phyloP scores from a whole-genome alignment of 2,888 invertebrate species.

The Syrista parreyssii region DNA sequence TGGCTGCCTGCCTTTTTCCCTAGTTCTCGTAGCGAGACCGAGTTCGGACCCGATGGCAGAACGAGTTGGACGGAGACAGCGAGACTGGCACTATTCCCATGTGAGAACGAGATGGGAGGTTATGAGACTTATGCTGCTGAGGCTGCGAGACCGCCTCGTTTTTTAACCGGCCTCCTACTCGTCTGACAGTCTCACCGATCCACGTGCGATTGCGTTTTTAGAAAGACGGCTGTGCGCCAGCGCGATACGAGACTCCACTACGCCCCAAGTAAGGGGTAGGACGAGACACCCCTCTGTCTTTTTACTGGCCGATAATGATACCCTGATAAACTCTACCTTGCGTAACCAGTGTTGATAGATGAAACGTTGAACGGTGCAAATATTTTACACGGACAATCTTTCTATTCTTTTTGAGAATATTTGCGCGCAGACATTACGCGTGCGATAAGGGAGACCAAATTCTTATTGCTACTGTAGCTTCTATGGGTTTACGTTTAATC shows the following conservation, averaged over 20 bases:
- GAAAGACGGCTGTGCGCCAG: constrained; percentile 2
- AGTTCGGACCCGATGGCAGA: constrained; percentile 6
- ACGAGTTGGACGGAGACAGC: constrained; percentile 14
- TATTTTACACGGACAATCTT: background rate
- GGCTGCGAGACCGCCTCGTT: constrained; percentile 5
- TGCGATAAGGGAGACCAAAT: background rate
- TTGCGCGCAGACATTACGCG: background rate
- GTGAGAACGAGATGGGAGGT: background rate
- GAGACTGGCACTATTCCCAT: constrained; percentile 7
- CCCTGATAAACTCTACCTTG: background rate
- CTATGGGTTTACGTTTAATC: background rate
- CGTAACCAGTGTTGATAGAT: background rate
- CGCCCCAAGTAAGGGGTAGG: background rate
- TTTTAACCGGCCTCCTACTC: constrained; percentile 1
- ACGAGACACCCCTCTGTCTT: background rate
- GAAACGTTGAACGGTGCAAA: background rate
- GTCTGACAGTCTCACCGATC: constrained; percentile 2
- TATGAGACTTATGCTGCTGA: background rate
- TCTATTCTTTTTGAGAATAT: background rate
- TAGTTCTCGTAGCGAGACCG: constrained; percentile 35
- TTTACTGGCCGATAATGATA: background rate
- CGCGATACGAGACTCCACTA: background rate
- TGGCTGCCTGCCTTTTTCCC: background rate
- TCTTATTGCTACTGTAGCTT: background rate
- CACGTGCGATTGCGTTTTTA: constrained; percentile 8